Base-by-base conservation (phyloP, 2,888 invertebrate genomes). In the Caenorhabditis plicata region DNA sequence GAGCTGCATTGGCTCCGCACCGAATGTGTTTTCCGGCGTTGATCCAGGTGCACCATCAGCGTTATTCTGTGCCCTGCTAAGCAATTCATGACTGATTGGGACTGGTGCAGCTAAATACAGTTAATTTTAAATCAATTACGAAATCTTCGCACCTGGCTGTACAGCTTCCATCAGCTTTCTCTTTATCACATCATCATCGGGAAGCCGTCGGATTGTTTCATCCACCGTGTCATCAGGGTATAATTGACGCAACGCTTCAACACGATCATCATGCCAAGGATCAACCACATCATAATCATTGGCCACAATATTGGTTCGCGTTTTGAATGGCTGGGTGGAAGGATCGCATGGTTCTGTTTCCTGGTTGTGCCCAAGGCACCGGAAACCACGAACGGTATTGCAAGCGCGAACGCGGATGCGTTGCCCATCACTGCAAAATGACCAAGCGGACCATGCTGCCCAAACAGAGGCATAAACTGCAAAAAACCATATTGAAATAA, bases 361-460 rank as follows among this genome's bases (percentile, higher is more conserved):
- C 56, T 73, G 70, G 48, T 79, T 79, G 4, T 71, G 64, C 2
- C 80, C 80, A 20, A 75, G 62, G 52, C 80, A 80, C 32, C 68
- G 64, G 67, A 78, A 80, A 19, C 80, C 80, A 22, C 73, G 54
- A 35, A 80, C 77, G 2, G 80, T 80, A 62, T 80, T 80, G 57
- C 80, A 80, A 2, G 80, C 80, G 2, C 80, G 62, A 5, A 80
- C 80, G 19, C 80, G 69, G 29, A 80, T 75, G n/a, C 75, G 69
- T 7, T 69, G 62, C 17, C 66, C 64, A 49, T 74, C 72, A 2
- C 61, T 61, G 44, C 80, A 80, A 60, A 77, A 77, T 11, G 77
- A 77, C 80, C 80, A 80, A 3, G 78, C 73, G 1, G 80, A 80
- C 80, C 80, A 80, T 20, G 66, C 64, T 0, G 80, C 80, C 80